Conservation (phyloP, 2,888 invertebrate species). For the Catonia carolina region DNA sequence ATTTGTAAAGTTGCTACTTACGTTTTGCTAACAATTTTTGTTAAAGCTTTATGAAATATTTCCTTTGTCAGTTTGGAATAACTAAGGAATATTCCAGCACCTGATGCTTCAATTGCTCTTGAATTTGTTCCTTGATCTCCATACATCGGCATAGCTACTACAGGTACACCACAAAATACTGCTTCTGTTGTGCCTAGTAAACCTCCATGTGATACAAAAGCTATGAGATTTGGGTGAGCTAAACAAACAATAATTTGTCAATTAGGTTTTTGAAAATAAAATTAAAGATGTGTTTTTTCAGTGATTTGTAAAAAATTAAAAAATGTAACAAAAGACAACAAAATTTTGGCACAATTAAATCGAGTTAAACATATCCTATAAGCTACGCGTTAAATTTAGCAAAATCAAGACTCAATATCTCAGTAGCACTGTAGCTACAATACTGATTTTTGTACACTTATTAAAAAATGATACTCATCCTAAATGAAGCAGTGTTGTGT, state of each 20-base stretch:
- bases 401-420: too few species aligned
- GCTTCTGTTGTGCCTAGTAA: slow-evolving; percentile 63
- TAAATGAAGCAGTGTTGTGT: too few species aligned
- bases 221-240: slow-evolving; percentile 62
- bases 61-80: slow-evolving; percentile 26
- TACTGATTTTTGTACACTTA: too few species aligned
- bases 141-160: slow-evolving; percentile 58
- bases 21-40: neutral
- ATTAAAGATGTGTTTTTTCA: too few species aligned
- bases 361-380: too few species aligned
- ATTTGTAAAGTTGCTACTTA: too few species aligned
- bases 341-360: too few species aligned
- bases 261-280: neutral
- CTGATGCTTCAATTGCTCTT: slow-evolving; percentile 48
- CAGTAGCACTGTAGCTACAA: too few species aligned
- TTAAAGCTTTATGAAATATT: slow-evolving; percentile 30
- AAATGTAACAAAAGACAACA: too few species aligned
- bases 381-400: too few species aligned
- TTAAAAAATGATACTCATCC: too few species aligned
- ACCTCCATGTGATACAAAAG: slow-evolving; percentile 67
- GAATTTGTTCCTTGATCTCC: slow-evolving; percentile 60
- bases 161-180: slow-evolving; percentile 56
- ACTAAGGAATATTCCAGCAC: slow-evolving; percentile 47
- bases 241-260: slow-evolving; percentile 13
- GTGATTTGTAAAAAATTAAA: too few species aligned